Conservation (phyloP, 1,140 invertebrate species). For the Delia radicum region DNA sequence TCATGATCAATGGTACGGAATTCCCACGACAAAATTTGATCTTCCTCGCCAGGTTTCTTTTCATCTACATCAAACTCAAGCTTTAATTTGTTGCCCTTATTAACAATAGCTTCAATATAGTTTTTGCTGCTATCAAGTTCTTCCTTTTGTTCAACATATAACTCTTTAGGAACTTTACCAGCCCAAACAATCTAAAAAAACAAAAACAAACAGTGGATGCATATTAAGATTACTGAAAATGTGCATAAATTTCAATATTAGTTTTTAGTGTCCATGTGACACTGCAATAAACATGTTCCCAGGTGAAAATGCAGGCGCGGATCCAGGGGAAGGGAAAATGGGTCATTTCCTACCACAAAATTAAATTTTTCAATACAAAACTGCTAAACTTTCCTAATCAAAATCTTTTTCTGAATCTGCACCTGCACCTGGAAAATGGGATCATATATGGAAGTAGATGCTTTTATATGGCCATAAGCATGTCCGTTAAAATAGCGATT, state of each 20-base stretch:
- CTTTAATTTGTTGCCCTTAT: constrained; percentile 73
- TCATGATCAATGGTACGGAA: constrained; percentile 84
- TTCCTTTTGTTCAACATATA: constrained; percentile 64
- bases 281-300: too few species aligned
- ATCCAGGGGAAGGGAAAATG: too few species aligned
- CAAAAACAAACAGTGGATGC: neutral
- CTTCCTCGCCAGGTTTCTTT: constrained; percentile 33
- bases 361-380: too few species aligned
- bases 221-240: constrained; percentile 21
- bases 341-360: too few species aligned
- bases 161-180: constrained; percentile 72
- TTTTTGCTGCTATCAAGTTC: constrained; percentile 60
- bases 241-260: neutral
- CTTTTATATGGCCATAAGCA: too few species aligned
- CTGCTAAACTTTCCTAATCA: too few species aligned
- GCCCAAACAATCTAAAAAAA: constrained; percentile 42
- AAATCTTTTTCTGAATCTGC: too few species aligned
- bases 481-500: too few species aligned
- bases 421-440: too few species aligned
- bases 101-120: constrained; percentile 66
- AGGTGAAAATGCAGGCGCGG: too few species aligned
- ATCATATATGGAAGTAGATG: too few species aligned
- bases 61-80: constrained; percentile 67
- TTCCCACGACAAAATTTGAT: constrained; percentile 72
- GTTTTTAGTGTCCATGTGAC: too few species aligned